These are phyloP conservation scores for Ricordea florida DNA, from an alignment of 92 coral and sea anemone species.

Conservation along the genomic window DNA sequence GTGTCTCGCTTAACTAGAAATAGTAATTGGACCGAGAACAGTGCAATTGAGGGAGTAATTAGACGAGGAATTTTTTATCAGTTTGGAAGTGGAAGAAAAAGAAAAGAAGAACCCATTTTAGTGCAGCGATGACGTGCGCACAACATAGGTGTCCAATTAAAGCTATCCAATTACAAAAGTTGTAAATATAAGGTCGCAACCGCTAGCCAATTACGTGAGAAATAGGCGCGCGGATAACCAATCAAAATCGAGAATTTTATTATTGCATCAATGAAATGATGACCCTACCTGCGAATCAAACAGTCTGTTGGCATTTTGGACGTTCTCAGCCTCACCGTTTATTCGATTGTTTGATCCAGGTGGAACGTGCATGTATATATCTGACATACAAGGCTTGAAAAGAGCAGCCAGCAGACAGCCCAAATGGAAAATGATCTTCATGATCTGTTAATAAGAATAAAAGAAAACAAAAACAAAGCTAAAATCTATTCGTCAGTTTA, in stretches of 20 bases:
- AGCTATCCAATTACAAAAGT: background rate
- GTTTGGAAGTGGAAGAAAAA: too few species aligned
- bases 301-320: slow-evolving; percentile 46
- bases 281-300: slow-evolving; percentile 49
- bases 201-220: slow-evolving; percentile 1
- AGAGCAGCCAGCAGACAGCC: background rate
- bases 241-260: slow-evolving; percentile 4
- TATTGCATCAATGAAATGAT: background rate
- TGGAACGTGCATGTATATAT: slow-evolving; percentile 49
- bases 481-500: background rate
- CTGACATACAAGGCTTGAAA: slow-evolving; percentile 13
- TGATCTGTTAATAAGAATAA: slow-evolving; percentile 6
- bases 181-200: background rate
- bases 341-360: slow-evolving; percentile 54
- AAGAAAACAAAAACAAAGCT: slow-evolving; percentile 2
- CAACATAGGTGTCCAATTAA: too few species aligned
- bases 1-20: too few species aligned
- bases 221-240: background rate
- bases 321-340: slow-evolving; percentile 5
- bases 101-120: too few species aligned
- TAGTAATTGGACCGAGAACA: too few species aligned
- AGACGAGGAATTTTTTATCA: too few species aligned
- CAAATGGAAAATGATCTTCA: slow-evolving; percentile 5
- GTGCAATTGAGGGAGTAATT: too few species aligned
- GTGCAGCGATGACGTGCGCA: too few species aligned